Base-by-base conservation (phyloP, 2,888 invertebrate species). In the Penaeus monodon region DNA sequence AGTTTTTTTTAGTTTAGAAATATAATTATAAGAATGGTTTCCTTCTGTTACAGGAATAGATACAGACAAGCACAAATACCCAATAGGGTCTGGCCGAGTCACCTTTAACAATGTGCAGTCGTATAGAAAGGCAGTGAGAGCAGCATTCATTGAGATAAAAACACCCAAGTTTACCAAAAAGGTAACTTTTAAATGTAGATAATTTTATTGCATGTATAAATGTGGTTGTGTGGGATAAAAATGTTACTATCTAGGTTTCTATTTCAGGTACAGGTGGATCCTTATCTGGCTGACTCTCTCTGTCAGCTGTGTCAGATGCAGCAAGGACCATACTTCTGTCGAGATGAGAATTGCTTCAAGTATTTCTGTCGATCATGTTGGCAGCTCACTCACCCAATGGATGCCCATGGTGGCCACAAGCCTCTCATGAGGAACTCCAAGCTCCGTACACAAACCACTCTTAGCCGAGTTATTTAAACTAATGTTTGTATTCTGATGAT, bases 51-150 rank as follows among this genome's bases (percentile, higher is more conserved):
- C 93, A 95, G 96, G 97, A 79, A 97, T 98, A 90, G 98, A 98
- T 93, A 98, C 98, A 0, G 99, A 99, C 93, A 98, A 98, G 93
- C 95, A 97, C 93, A 99, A 98, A 92, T 99, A 99, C 93, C 99
- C 99, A 6, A 99, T 99, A 92, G 99, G 99, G 7, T 99, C 99
- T 4, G 99, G 98, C 0, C 95, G 99, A 91, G 98, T 99, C 10
- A 98, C 98, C 20, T 99, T 99, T 93, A 96, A 96, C 93, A 97
- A 97, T 77, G 84, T 85, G 14, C 86, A 89, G 78, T 90, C 90
- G 1, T 99, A 98, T 93, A 95, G 97, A 94, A 97, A 96, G 92
- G 99, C 99, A 79, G 96, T 99, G 74, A 95, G 96, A 87, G 97
- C 99, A 81, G 98, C 96, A 17, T 99, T 97, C 93, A 95, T 99